Base-by-base conservation (phyloP, 23 tunicate genomes). In the Phallusia fumigata region DNA sequence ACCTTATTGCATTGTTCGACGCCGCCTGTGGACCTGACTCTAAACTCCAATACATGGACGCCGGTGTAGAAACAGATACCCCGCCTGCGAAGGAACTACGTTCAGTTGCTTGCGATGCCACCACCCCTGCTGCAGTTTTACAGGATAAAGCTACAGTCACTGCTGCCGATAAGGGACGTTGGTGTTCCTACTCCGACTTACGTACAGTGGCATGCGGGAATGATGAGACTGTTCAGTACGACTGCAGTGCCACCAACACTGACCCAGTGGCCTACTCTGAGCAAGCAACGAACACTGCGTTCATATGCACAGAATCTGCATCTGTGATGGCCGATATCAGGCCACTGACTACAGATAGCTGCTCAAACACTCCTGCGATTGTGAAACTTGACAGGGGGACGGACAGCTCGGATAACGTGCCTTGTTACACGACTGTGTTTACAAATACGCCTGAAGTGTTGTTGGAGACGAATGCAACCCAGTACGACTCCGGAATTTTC, bases 111-210 rank as follows among this genome's bases (percentile, higher is more conserved):
- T 83, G 86, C 40, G 28, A 52, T 0, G 49, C 36, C 8, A 83
- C 51, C 18, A 35, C 33, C 0, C 13, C 35, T 18, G 24, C 15
- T n/a, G 69, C 13, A 24, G 69, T 3, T 1, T 58, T 24, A 58
- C 28, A 22, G 69, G 86, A 83, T 33, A 74, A 74, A 74, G 31
- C 32, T 12, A 76, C 87, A 16, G 45, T 31, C 8, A 87, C 91
- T 33, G 52, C 64, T 22, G 24, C 44, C 11, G 26, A 18, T 13
- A 36, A 18, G 21, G 91, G 91, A 26, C 50, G 82, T 28, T 87
- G 91, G 91, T 33, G 84, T 28, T 74, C 77, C 33, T 87, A 75
- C 45, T 36, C 65, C 30, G 51, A 87, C 44, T 35, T 35, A 74
- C 53, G 32, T 5, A 28, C 32, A 26, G 86, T 64, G 31, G 36